A percentile compares a stretch with the other conserved stretches of the same genome.
phyloP scores from a whole-genome alignment of 2,888 invertebrate genomes.

The Phoenoteleia sp. region DNA sequence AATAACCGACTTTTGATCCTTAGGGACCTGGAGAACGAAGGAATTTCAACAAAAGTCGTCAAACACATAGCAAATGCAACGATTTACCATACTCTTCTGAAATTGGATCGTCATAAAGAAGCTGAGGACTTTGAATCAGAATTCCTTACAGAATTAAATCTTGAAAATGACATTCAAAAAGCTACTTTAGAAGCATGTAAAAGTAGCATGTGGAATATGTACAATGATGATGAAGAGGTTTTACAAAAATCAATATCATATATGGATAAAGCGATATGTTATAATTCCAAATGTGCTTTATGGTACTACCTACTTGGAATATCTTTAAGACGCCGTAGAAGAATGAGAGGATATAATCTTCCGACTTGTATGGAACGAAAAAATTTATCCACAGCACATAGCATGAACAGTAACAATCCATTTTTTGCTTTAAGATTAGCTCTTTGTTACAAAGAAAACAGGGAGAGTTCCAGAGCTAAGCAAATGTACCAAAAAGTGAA shows the following conservation, averaged over 20 bases:
- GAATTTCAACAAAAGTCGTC: background rate
- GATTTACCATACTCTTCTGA: background rate
- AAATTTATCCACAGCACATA: background rate
- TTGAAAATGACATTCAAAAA: background rate
- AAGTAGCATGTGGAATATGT: background rate
- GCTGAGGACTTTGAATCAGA: background rate
- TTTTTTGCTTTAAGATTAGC: constrained; percentile 7
- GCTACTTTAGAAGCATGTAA: background rate
- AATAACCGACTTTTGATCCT: too few relatives aligned
- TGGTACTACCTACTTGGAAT: constrained; percentile 14
- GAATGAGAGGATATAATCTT: background rate
- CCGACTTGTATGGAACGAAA: constrained; percentile 8
- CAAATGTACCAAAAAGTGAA: constrained; percentile 6
- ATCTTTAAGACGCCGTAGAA: background rate
- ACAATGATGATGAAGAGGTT: background rate
- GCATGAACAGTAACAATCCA: background rate
- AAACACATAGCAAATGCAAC: background rate
- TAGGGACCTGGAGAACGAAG: background rate
- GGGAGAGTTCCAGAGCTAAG: background rate
- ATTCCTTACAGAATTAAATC: background rate
- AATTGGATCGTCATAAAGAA: background rate
- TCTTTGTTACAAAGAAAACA: constrained; percentile 18
- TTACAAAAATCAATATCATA: background rate
- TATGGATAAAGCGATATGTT: background rate
- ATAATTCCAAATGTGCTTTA: background rate